Evolutionary conservation across 2,113 vertebrate species (phyloP), one percentile per base, ranked within the genome.

Genomic region (Notarius quadriscutis): DNA sequence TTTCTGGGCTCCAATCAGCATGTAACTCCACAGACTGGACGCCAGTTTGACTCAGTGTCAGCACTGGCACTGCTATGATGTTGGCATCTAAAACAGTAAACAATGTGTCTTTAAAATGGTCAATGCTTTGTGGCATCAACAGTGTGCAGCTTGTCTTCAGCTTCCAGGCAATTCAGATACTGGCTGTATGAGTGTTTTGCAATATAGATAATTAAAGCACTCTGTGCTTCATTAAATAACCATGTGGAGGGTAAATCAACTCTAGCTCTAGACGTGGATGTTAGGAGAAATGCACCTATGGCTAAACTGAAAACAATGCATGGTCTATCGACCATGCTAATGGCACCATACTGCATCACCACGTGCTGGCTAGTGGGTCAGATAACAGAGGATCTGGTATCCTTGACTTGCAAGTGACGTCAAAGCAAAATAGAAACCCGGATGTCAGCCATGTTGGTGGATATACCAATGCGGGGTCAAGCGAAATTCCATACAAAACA

Each of bases 61-160:
- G 34, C 34, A 48, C 22, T 77, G 50, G 75, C 50, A 78, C 7
- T 53, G 25, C 25, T 11, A 78, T 27, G 22, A 22, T 53, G 4
- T 53, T 53, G 74, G 74, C 18, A 51, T 77, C 22, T 77, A 53
- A n/a, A 60, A 60, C 17, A 60, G 57, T 81, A 60, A 81, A 81
- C 55, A 22, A 30, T 60, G 18, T 9, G 5, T 11, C 9, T 5
- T 20, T 60, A 81, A 60, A 34, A 81, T 5, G 57, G 8, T 81
- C 17, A 22, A 20, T 81, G 79, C 27, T 41, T 41, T 41, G 41
- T 41, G 41, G 41, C 41, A 41, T 41, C 60, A 60, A 79, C 22
- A 27, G 55, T 10, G 22, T 58, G n/a, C 10, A 17, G 78, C 27
- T 8, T 80, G 55, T 80, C 55, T 58, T 34, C n/a, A 58, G 78